phyloP scores from a whole-genome alignment of 2,113 vertebrate species.

The Accipiter cooperii region DNA sequence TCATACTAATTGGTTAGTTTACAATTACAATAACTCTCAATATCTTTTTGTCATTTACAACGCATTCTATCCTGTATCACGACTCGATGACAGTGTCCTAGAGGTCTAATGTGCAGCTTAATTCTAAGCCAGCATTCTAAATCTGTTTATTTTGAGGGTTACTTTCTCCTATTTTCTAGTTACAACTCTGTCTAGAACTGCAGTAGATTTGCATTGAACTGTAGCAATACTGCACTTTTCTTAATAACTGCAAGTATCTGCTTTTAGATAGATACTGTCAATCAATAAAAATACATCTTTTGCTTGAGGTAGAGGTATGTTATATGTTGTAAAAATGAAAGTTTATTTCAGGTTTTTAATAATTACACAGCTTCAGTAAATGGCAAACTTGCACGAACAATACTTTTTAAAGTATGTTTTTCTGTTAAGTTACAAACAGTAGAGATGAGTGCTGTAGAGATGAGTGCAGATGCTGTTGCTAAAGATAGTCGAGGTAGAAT shows the following conservation, averaged over 20 bases:
- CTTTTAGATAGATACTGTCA: background rate
- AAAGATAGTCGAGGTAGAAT: background rate
- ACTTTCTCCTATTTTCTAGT: background rate
- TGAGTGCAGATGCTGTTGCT: background rate
- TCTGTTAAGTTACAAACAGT: background rate
- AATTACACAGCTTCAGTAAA: background rate
- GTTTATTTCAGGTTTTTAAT: background rate
- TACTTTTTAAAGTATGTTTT: background rate
- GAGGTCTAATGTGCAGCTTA: background rate
- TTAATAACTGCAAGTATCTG: background rate
- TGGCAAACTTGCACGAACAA: background rate
- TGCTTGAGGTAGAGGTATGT: background rate
- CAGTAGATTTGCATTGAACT: background rate
- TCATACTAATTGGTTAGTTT: conserved; percentile 93
- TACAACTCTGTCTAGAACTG: background rate
- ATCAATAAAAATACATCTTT: background rate
- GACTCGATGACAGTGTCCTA: background rate
- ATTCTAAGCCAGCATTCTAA: background rate
- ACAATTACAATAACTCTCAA: background rate
- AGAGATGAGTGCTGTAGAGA: background rate
- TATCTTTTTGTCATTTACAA: background rate
- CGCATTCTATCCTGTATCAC: background rate
- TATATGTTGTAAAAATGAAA: background rate
- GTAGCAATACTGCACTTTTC: background rate
- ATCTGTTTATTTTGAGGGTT: background rate